Percentiles rank a stretch among this genome's conserved stretches.
phyloP scores from a whole-genome alignment of 2,797 vertebrate species.

The Acrocephalus scirpaceus region DNA sequence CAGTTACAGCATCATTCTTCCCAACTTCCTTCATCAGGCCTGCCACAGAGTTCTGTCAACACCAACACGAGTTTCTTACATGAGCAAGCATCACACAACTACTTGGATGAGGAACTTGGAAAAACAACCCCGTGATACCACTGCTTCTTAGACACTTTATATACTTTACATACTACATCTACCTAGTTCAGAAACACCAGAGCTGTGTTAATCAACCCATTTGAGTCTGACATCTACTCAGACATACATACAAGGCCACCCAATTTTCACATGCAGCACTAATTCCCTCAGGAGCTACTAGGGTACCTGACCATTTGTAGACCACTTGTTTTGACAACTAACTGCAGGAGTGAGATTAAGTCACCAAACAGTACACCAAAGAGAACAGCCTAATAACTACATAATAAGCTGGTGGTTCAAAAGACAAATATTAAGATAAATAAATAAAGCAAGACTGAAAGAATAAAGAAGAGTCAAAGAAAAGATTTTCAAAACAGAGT shows the following conservation, averaged over 20 bases:
- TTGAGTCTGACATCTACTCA: background rate
- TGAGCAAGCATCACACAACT: background rate
- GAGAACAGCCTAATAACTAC: background rate
- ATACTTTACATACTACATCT: background rate
- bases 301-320: background rate
- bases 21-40: background rate
- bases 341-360: background rate
- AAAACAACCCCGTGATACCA: background rate
- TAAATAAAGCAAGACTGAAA: background rate
- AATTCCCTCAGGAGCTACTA: background rate
- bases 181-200: background rate
- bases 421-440: background rate
- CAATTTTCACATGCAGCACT: background rate
- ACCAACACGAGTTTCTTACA: background rate
- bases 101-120: background rate
- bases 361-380: background rate
- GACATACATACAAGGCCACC: background rate
- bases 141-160: background rate
- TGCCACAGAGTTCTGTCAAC: background rate
- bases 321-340: background rate
- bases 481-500: background rate
- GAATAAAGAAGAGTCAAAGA: background rate
- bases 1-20: background rate
- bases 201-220: background rate
- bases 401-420: background rate